Evolutionary conservation across 2,888 invertebrate species (phyloP), one percentile per base, ranked within the genome.

Genomic region (Griposia aprilina): DNA sequence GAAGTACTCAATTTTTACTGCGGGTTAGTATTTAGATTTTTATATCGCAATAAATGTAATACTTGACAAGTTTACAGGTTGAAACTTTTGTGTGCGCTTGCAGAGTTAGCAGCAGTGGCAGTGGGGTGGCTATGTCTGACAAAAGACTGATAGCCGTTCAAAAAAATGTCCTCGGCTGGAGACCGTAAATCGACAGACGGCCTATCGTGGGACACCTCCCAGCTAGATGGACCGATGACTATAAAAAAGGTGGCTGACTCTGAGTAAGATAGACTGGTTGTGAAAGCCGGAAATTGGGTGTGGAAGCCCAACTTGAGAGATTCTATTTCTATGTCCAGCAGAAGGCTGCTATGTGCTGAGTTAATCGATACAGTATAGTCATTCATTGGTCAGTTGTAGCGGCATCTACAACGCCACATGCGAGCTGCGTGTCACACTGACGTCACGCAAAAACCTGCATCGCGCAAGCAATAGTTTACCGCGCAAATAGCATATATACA

Each of bases 1-100:
- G 20, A 75, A 23, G 76, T 65, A 65, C 50, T 48, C 15, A 45
- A 23, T 76, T 76, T 76, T 73, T 59, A 55, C 10, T 63, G n/a
- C 7, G 45, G 20, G 20, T 36, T 41, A 2, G 30, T 74, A 17
- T 30, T n/a, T 8, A 8, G 17, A 52, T 23, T 23, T 74, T 52
- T 73, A 30, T 74, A 10, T 41, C 4, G 23, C 5, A n/a, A 11
- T 55, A 23, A 55, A 55, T 55, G 55, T 23, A 23, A 23, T 55
- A 55, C 11, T n/a, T n/a, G 23, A n/a, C 4, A n/a, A 36, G 30
- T 36, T 36, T 36, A 36, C 3, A 50, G 17, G 50, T 50, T 50
- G 17, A 50, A 17, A 52, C 50, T 52, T 52, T 57, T n/a, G 57
- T 57, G 11, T 57, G 4, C 11, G 4, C 45, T 20, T 45, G 66